These are phyloP conservation scores for Caenorhabditis angaria DNA, from an alignment of 2,888 invertebrate species.

Conservation along the genomic window DNA sequence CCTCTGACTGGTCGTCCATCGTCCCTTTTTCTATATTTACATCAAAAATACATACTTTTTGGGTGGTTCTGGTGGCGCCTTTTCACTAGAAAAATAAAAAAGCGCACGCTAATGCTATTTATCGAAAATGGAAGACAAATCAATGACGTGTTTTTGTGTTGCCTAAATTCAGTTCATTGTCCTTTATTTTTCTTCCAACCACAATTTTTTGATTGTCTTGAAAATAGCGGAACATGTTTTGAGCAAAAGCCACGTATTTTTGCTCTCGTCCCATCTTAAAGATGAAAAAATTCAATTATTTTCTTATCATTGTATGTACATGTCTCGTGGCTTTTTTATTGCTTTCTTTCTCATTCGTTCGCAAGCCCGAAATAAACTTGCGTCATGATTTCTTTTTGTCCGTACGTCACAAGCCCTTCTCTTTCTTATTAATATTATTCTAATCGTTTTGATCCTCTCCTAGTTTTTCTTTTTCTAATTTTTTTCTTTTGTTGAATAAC, in stretches of 20 bases:
- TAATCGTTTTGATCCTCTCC: neutral
- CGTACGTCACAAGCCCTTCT: constrained; percentile 1
- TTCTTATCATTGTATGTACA: neutral
- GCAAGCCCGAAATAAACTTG: neutral
- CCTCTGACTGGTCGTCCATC: neutral
- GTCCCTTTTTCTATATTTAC: neutral
- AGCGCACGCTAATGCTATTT: neutral
- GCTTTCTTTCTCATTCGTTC: neutral
- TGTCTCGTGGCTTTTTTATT: constrained; percentile 1
- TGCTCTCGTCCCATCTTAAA: too few relatives aligned
- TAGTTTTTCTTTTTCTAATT: neutral
- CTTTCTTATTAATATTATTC: neutral
- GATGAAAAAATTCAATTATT: neutral
- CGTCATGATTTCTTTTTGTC: neutral
- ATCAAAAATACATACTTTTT: neutral
- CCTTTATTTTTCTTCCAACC: too few relatives aligned
- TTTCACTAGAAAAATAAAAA: neutral
- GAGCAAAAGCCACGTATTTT: too few relatives aligned
- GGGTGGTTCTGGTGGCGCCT: neutral
- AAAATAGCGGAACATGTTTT: too few relatives aligned
- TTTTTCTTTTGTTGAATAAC: neutral
- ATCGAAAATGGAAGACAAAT: constrained; percentile 1
- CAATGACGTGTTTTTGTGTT: neutral
- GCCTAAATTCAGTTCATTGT: too few relatives aligned
- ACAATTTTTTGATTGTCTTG: too few relatives aligned